Percentiles rank a stretch among this genome's conserved stretches.
These are phyloP conservation scores for Steatornis caripensis DNA, from an alignment of 2,113 vertebrate genomes.

Conservation along the genomic window DNA sequence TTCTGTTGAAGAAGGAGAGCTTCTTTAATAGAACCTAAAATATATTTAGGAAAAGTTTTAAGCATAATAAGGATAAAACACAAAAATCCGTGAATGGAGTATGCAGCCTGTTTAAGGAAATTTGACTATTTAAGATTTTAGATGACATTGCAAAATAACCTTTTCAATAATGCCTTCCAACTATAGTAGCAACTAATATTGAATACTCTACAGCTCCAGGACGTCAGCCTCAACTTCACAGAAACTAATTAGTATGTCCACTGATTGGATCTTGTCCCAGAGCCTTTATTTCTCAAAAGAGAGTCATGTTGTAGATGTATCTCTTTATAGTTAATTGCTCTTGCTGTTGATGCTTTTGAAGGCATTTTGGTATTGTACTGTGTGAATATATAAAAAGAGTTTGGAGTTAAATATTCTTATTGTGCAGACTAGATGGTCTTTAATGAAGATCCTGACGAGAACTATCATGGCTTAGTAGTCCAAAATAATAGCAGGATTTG, in stretches of 20 bases:
- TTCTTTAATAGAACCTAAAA: background rate
- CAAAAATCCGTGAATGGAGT: background rate
- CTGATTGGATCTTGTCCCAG: background rate
- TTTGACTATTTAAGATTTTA: background rate
- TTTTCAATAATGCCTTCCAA: background rate
- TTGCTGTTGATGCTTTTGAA: background rate
- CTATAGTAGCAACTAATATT: background rate
- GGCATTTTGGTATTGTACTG: background rate
- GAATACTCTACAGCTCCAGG: background rate
- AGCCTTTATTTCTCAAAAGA: background rate
- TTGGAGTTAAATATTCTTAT: background rate
- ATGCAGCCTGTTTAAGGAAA: background rate
- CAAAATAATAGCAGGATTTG: background rate
- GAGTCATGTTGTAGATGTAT: background rate
- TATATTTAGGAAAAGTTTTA: background rate
- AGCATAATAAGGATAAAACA: background rate
- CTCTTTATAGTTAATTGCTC: background rate
- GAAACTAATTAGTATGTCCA: background rate
- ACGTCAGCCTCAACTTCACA: background rate
- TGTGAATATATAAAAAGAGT: background rate
- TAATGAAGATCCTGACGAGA: background rate
- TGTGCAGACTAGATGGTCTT: background rate
- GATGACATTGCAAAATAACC: background rate
- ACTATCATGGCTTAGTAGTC: background rate
- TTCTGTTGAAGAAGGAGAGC: background rate